A percentile compares a stretch with the other conserved stretches of the same genome.
These are phyloP conservation scores for Nothocercus julius DNA, from an alignment of 2,113 vertebrate species.

Conservation along the genomic window DNA sequence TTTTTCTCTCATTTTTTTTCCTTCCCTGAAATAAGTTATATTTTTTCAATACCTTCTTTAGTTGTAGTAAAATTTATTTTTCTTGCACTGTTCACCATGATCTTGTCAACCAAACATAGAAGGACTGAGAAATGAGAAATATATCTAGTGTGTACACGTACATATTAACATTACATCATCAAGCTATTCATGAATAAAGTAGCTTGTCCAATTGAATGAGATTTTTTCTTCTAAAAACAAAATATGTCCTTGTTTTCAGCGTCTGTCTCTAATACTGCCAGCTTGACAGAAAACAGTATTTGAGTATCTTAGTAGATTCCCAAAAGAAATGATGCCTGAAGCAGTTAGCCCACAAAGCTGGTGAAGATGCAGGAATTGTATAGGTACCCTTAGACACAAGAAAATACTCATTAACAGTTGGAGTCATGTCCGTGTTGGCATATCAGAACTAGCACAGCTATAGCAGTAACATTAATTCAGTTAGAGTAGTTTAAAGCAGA, in stretches of 20 bases:
- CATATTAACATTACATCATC: neutral
- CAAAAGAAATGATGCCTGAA: neutral
- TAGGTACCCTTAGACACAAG: neutral
- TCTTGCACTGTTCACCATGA: neutral
- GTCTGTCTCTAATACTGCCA: neutral
- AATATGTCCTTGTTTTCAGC: neutral
- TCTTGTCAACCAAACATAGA: neutral
- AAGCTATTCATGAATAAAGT: neutral
- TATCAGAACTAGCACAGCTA: neutral
- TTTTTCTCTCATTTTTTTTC: accelerated
- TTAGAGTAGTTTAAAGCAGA: neutral
- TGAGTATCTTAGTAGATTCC: neutral
- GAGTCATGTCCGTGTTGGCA: neutral
- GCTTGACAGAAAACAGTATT: neutral
- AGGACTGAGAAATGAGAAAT: neutral
- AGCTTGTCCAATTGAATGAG: neutral
- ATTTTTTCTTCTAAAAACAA: neutral
- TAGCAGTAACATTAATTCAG: neutral
- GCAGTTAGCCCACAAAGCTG: neutral
- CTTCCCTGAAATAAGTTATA: neutral
- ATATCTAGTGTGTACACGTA: neutral
- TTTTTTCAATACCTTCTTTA: neutral
- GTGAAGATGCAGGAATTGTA: neutral
- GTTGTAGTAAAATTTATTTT: neutral
- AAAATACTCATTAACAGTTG: neutral